Evolutionary conservation across 2,797 vertebrate genomes (phyloP), one percentile per base, ranked within the genome.

Genomic region (Silurus lanzhouensis): DNA sequence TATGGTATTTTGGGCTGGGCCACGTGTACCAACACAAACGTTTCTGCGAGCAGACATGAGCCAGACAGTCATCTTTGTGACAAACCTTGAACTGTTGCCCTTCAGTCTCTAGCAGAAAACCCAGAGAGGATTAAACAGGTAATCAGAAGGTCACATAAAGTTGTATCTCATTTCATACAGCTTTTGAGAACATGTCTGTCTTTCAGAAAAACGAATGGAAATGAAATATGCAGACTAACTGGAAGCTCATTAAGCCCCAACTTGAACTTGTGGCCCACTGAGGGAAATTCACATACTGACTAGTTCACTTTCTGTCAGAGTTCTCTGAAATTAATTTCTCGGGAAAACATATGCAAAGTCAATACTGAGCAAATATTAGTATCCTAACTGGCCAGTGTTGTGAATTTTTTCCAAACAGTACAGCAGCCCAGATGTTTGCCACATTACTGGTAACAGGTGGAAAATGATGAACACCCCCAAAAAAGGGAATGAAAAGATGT

Each of bases 361-460:
- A 82, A 82, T 77, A n/a, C 72, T 44, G 83, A 61, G 57, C 83
- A 82, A 82, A 58, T 81, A 71, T 63, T 78, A 85, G 63, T 61
- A 46, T 82, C 78, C 86, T 60, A 46, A 81, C 68, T 68, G 64
- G 83, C 76, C 60, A 67, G 52, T 27, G 58, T 60, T 60, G 55
- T 68, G 61, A 72, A 83, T 75, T 84, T 75, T 84, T 84, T 84
- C 82, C 78, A 84, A 84, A 84, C 78, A 81, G 52, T 14, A 27
- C 75, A 79, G 67, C 80, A 71, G 15, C 25, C 81, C 76, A 88
- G 83, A 87, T 61, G 78, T 84, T 82, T 82, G 82, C 83, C 79
- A 84, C 83, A 66, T 81, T 80, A 71, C 77, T 83, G 77, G 72
- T 78, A 88, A 88, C 89, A 90, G 89, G 89, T 89, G 89, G 88